Conservation (phyloP, 2,113 vertebrate genomes). For the Balaeniceps rex region DNA sequence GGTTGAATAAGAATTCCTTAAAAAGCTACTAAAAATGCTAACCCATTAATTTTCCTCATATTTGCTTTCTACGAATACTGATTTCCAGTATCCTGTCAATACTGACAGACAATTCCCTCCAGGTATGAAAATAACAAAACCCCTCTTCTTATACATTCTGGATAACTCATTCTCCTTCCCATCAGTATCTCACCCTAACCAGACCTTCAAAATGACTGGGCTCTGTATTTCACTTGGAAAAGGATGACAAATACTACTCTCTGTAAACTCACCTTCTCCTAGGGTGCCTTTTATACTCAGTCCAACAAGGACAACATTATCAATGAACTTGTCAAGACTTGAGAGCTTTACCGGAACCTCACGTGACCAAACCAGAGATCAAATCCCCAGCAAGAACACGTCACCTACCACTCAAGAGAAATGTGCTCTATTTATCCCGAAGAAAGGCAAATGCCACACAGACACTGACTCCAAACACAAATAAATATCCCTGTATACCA, state of each 20-base stretch:
- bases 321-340: not conserved
- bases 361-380: not conserved
- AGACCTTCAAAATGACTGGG: not conserved
- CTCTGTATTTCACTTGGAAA: not conserved
- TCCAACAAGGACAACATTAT: not conserved
- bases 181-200: not conserved
- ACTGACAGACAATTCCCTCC: not conserved
- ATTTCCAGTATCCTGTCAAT: not conserved
- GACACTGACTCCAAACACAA: not conserved
- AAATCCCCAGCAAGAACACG: not conserved
- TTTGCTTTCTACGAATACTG: not conserved
- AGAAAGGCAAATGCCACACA: not conserved
- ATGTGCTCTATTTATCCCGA: accelerated
- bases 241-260: not conserved
- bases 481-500: accelerated
- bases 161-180: not conserved
- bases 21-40: not conserved
- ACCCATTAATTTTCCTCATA: not conserved
- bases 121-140: not conserved
- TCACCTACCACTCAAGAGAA: accelerated
- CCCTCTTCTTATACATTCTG: not conserved
- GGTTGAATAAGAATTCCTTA: not conserved
- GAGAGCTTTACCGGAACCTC: not conserved
- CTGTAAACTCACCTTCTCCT: not conserved
- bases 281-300: not conserved